These are phyloP conservation scores for Drosophila orena DNA, from an alignment of 1,140 invertebrate genomes.

Conservation along the genomic window DNA sequence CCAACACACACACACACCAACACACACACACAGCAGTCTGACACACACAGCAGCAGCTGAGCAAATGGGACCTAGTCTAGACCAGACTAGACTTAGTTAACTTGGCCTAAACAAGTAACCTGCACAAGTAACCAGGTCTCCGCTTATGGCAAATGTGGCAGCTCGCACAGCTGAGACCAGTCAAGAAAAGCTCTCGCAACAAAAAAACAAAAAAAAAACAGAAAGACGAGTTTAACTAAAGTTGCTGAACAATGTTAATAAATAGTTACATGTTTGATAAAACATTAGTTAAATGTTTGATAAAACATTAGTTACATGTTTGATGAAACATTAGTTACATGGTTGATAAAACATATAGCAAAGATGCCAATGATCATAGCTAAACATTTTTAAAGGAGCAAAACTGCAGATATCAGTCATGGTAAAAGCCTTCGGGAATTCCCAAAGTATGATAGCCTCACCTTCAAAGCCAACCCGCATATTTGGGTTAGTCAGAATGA, in stretches of 20 bases:
- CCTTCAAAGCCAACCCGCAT: conserved; percentile 24
- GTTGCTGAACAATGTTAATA: neutral
- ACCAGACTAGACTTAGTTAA: conserved; percentile 40
- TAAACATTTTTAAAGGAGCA: neutral
- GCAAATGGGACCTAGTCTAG: conserved; percentile 56
- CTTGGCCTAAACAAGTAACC: conserved; percentile 29
- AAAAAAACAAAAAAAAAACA: too few relatives aligned
- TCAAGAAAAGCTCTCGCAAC: conserved; percentile 11
- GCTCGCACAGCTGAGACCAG: neutral
- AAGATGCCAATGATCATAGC: too few relatives aligned
- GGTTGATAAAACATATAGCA: too few relatives aligned
- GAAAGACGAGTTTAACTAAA: too few relatives aligned
- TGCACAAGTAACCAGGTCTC: neutral
- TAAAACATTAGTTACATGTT: too few relatives aligned
- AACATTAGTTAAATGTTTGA: too few relatives aligned
- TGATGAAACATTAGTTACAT: too few relatives aligned
- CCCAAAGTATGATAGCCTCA: conserved; percentile 25
- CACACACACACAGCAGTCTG: neutral
- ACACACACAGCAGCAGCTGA: conserved; percentile 50
- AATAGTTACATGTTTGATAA: too few relatives aligned
- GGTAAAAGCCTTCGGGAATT: conserved; percentile 12
- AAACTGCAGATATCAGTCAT: neutral
- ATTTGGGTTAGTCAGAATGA: conserved; percentile 35
- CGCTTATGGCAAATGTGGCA: conserved; percentile 4
- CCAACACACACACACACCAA: neutral